Evolutionary conservation across 2,113 vertebrate species (phyloP).

Genomic region (Peucedramus taeniatus): DNA sequence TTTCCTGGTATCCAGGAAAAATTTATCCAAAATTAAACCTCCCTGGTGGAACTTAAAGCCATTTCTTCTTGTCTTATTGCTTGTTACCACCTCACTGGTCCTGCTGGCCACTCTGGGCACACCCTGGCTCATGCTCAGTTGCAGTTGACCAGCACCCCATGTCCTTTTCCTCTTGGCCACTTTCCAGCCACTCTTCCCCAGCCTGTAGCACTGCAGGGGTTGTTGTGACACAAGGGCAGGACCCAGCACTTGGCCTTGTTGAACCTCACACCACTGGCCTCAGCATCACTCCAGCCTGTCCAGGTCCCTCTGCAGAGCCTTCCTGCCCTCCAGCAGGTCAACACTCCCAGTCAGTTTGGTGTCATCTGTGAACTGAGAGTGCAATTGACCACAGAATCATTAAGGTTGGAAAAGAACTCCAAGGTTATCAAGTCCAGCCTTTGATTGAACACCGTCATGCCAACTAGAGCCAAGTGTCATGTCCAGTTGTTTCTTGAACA

Average conservation of each 20-base stretch:
- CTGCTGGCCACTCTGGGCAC: neutral
- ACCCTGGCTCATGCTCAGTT: neutral
- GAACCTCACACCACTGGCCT: accelerated
- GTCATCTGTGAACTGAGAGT: neutral
- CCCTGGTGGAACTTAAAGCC: neutral
- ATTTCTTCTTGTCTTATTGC: neutral
- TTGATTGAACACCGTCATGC: neutral
- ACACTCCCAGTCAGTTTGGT: neutral
- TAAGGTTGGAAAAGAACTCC: neutral
- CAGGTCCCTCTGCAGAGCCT: neutral
- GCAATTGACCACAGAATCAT: accelerated
- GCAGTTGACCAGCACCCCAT: neutral
- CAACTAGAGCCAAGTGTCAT: neutral
- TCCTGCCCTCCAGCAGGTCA: neutral
- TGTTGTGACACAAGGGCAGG: neutral
- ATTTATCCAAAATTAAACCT: too few species aligned
- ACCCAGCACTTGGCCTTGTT: neutral
- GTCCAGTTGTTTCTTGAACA: neutral
- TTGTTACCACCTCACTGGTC: accelerated
- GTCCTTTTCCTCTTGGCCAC: neutral
- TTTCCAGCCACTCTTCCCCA: neutral
- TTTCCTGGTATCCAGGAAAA: neutral
- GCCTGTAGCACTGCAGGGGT: neutral
- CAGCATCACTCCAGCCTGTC: neutral
- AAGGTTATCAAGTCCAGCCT: neutral